phyloP scores from a whole-genome alignment of 92 coral and sea anemone genomes.

The Bergia puertoricense region DNA sequence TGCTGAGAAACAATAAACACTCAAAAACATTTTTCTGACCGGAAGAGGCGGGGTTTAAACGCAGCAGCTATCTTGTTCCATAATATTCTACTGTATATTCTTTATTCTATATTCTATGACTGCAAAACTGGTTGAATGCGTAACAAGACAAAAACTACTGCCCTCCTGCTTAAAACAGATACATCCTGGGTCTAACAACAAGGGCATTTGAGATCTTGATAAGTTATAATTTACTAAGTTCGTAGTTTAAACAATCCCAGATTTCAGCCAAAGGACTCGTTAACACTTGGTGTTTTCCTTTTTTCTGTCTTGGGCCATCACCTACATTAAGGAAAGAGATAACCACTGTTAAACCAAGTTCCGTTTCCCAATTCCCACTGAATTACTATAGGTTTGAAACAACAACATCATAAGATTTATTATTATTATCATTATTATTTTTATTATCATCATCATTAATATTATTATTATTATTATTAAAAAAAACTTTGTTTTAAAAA shows the following conservation, averaged over 20 bases:
- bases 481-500: no score
- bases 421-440: neutral
- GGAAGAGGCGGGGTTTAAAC: neutral
- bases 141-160: neutral
- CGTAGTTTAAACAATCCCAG: neutral
- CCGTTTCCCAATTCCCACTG: neutral
- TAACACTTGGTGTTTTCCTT: conserved; percentile 4
- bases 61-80: neutral
- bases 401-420: neutral
- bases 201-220: neutral
- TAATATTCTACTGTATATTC: neutral
- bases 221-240: neutral
- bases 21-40: no score
- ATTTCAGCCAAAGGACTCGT: neutral
- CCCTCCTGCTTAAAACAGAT: conserved; percentile 1
- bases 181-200: neutral
- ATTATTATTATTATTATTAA: no score
- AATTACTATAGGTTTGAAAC: no score
- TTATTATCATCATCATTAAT: neutral
- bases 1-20: neutral
- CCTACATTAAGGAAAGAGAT: neutral
- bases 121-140: neutral
- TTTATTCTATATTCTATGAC: neutral
- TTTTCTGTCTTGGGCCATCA: neutral
- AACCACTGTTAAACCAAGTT: neutral